Base-by-base conservation (phyloP, 2,888 invertebrate species). In the Gymnocheta viridis region DNA sequence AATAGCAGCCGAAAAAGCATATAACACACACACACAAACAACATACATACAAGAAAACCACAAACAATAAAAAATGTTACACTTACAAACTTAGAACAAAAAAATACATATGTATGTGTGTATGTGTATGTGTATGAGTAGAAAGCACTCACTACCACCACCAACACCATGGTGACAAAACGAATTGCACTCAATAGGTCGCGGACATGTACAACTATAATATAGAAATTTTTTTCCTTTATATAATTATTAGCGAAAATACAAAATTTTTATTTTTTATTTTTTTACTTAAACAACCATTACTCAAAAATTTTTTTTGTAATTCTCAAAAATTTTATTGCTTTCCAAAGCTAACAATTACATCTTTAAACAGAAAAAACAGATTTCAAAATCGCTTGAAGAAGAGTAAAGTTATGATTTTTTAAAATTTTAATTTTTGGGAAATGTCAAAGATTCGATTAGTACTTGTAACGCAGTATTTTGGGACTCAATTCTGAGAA, bases 111-210 rank as follows among this genome's bases (percentile, higher is more conserved):
- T 44, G 9, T 47, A n/a, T n/a, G n/a, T n/a, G n/a, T n/a, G n/a
- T 24, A 22, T 10, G 9, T 47, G 9, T 19, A 7, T 47, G 7
- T 19, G 19, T 17, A 49, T 56, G 64, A 27, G 44, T 54, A 35
- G 12, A 47, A 35, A 58, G 19, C 44, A 35, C 47, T 56, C 32
- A 32, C 44, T 41, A 51, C 4, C 67, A 47, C 58, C 35, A 72
- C 24, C 67, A 47, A 51, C 35, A 72, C 24, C 62, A 44, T 12
- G 44, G 49, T 41, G 27, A 67, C 32, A 58, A 67, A 77, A 60
- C 19, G 41, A 51, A 62, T 67, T 74, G 35, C 49, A 78, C 84
- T 84, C 84, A 81, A 84, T 84, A 77, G 81, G 81, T 81, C 77
- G 81, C 78, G 56, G 10, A 81, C 79, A 41, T 66, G 51, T 27